phyloP scores from a whole-genome alignment of 1,140 invertebrate species.

The Sesamia nonagrioides region DNA sequence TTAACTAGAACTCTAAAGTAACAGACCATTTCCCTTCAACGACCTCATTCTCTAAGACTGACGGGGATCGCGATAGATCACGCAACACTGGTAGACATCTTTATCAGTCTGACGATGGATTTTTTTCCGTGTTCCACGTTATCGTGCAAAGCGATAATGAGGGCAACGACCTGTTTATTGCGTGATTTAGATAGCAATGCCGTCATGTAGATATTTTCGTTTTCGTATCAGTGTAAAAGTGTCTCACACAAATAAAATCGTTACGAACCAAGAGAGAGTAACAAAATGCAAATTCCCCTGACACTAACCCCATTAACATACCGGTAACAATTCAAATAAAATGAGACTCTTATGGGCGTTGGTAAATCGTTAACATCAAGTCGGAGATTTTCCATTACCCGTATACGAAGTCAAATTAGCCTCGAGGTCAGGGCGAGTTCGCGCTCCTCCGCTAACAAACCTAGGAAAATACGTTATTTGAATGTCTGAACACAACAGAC shows the following conservation, averaged over 20 bases:
- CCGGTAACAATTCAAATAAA: conserved; percentile 48
- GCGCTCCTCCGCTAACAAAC: conserved; percentile 61
- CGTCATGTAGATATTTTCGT: conserved; percentile 52
- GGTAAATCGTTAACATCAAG: conserved; percentile 56
- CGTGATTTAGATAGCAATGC: conserved; percentile 71
- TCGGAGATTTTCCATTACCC: conserved; percentile 60
- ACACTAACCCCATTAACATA: conserved; percentile 49
- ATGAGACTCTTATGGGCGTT: conserved; percentile 51
- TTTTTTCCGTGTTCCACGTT: conserved; percentile 81
- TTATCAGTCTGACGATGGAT: conserved; percentile 77
- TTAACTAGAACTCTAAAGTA: conserved; percentile 50
- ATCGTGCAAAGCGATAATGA: conserved; percentile 80
- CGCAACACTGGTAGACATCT: conserved; percentile 60
- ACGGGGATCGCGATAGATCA: conserved; percentile 55
- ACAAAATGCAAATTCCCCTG: conserved; percentile 11
- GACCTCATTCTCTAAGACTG: conserved; percentile 38
- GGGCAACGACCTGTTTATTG: conserved; percentile 76
- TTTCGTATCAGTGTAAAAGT: conserved; percentile 18
- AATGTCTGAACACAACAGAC: conserved; percentile 56
- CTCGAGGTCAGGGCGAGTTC: conserved; percentile 59
- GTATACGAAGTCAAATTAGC: conserved; percentile 68
- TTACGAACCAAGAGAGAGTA: conserved; percentile 5
- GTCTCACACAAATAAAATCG: conserved; percentile 20
- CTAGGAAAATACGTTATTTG: conserved; percentile 61
- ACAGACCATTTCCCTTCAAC: conserved; percentile 30